Conservation (phyloP, 1,140 invertebrate genomes). For the Leptopilina clavipes region DNA sequence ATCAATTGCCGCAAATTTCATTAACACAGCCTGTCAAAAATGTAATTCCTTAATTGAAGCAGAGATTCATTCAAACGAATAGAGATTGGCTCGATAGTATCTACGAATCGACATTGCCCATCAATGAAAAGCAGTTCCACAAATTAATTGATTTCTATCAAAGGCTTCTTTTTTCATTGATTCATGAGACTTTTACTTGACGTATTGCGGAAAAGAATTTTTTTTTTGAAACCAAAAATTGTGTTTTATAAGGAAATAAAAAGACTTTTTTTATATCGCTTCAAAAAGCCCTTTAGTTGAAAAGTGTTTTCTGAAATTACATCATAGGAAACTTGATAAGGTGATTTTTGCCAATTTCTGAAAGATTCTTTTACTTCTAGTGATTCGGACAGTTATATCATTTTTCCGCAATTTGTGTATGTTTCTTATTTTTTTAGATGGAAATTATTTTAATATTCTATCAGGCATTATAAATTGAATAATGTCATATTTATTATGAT, state of each 20-base stretch:
- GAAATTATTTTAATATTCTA: too few relatives aligned
- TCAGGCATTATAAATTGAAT: too few relatives aligned
- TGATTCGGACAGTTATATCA: not conserved
- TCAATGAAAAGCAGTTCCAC: not conserved
- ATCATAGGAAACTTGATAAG: not conserved
- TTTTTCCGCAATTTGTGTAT: not conserved
- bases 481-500: not conserved
- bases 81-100: not conserved
- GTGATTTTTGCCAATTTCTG: not conserved
- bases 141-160: not conserved
- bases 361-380: not conserved
- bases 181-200: too few relatives aligned
- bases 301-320: too few relatives aligned
- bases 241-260: too few relatives aligned
- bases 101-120: not conserved
- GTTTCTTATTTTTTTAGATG: too few relatives aligned
- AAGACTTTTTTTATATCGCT: too few relatives aligned
- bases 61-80: not conserved
- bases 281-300: too few relatives aligned
- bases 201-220: too few relatives aligned
- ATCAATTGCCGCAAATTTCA: not conserved
- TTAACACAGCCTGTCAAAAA: not conserved
- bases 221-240: too few relatives aligned
- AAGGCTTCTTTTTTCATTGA: not conserved
- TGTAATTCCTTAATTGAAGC: conserved; percentile 25